Conservation (phyloP, 2,113 vertebrate genomes). For the Columba janthina region DNA sequence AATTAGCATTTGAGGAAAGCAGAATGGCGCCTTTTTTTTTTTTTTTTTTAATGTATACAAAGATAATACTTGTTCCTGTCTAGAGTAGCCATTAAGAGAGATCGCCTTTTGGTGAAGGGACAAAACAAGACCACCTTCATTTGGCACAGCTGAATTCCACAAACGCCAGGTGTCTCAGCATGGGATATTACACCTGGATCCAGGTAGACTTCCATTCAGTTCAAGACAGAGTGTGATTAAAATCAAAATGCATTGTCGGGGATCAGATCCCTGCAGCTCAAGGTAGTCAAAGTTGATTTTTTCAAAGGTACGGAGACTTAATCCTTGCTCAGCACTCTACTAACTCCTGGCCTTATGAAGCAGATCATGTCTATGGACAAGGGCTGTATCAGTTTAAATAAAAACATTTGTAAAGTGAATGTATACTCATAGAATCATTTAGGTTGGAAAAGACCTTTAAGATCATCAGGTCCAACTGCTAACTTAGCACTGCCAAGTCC, state of each 20-base stretch:
- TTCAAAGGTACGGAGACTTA: neutral
- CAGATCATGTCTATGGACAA: neutral
- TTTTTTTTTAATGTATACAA: neutral
- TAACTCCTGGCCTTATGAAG: neutral
- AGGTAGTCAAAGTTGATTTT: neutral
- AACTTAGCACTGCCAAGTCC: too few relatives aligned
- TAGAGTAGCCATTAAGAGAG: neutral
- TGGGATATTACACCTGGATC: neutral
- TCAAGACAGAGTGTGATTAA: neutral
- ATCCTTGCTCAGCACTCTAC: neutral
- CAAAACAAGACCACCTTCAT: neutral
- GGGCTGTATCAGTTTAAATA: neutral
- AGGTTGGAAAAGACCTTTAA: too few relatives aligned
- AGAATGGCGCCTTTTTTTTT: neutral
- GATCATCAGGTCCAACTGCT: too few relatives aligned
- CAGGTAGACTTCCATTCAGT: neutral
- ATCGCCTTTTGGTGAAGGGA: neutral
- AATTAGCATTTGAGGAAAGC: neutral
- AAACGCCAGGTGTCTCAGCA: neutral
- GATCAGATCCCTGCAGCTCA: neutral
- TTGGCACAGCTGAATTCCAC: neutral
- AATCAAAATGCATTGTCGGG: neutral
- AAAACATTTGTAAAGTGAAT: neutral
- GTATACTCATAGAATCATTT: neutral
- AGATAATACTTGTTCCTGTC: neutral